Evolutionary conservation across 2,797 vertebrate genomes (phyloP).

Genomic region (Cryptoprocta ferox): DNA sequence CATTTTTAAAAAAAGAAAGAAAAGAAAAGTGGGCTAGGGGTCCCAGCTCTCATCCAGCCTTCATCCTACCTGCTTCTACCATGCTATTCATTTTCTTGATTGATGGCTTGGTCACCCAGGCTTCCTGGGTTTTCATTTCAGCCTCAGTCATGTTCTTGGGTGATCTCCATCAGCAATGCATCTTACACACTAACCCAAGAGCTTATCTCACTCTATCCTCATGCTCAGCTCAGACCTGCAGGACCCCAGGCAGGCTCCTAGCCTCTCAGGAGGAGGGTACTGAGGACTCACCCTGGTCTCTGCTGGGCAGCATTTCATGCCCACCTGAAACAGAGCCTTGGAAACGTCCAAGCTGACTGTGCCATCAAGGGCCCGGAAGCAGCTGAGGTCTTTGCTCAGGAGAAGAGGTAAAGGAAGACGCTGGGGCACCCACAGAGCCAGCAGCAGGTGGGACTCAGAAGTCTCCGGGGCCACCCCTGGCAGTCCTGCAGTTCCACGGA

Average conservation of each 20-base stretch:
- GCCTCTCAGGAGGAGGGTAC: not conserved
- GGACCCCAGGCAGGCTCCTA: not conserved
- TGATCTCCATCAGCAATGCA: not conserved
- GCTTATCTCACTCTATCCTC: not conserved
- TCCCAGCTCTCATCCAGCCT: not conserved
- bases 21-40: not conserved
- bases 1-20: too few species aligned
- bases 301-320: not conserved
- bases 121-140: not conserved
- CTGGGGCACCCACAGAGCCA: not conserved
- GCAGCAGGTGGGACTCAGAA: not conserved
- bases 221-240: not conserved
- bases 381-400: not conserved
- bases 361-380: not conserved
- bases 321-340: not conserved
- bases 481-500: not conserved
- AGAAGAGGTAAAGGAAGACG: not conserved
- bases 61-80: not conserved
- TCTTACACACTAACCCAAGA: not conserved
- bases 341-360: not conserved
- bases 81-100: not conserved
- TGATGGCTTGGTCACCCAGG: not conserved
- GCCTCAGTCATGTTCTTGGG: not conserved
- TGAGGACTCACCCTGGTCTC: not conserved
- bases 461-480: not conserved